Evolutionary conservation across 2,797 vertebrate species (phyloP).

Genomic region (Scyliorhinus canicula): DNA sequence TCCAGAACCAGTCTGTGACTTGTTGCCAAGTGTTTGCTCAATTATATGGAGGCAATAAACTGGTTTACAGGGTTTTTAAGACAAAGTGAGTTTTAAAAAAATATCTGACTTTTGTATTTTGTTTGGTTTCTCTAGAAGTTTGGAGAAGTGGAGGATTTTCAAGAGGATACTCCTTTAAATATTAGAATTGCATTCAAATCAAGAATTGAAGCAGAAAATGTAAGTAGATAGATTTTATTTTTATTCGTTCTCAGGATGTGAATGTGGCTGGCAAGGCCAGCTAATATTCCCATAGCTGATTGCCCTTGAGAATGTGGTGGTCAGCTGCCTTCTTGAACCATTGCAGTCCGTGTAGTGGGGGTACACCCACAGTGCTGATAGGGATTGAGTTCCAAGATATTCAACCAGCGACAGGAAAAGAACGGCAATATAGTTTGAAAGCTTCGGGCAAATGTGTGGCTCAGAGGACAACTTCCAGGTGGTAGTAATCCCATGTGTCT

Average conservation of each 20-base stretch:
- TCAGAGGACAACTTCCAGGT: too few species aligned
- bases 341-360: not conserved
- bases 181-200: constrained; percentile 81
- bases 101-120: not conserved
- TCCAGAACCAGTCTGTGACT: not conserved
- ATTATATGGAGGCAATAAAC: not conserved
- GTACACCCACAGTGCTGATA: not conserved
- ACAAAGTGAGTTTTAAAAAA: not conserved
- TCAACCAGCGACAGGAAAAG: too few species aligned
- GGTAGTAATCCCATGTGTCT: too few species aligned
- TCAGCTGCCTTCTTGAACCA: not conserved
- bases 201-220: constrained; percentile 79
- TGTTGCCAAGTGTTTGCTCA: not conserved
- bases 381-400: not conserved
- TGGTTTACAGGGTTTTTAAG: not conserved
- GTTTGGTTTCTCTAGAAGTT: constrained; percentile 64
- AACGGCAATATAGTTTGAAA: too few species aligned
- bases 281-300: not conserved
- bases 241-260: not conserved
- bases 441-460: too few species aligned
- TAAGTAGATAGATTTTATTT: constrained; percentile 56
- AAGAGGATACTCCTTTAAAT: constrained; percentile 70
- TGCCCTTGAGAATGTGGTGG: not conserved
- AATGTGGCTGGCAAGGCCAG: not conserved
- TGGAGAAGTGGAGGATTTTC: constrained; percentile 78